These are phyloP conservation scores for Notarius lentiginosus DNA, from an alignment of 2,113 vertebrate species.

Conservation along the genomic window DNA sequence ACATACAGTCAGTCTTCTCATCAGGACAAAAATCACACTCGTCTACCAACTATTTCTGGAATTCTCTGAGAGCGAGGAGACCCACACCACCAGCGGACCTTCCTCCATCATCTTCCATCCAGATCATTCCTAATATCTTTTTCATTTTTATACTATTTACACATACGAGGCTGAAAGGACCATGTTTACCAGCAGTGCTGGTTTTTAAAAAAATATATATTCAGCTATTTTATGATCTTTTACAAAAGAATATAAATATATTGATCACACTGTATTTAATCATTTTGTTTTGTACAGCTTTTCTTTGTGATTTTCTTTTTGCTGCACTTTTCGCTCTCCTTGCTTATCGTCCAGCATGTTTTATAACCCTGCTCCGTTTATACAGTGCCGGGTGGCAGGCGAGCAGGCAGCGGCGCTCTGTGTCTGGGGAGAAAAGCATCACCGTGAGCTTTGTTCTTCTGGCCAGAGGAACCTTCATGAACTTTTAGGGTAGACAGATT, in stretches of 20 bases:
- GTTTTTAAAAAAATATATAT: constrained; percentile 26
- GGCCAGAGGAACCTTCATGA: constrained; percentile 27
- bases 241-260: constrained; percentile 71
- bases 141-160: constrained; percentile 13
- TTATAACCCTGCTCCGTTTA: neutral
- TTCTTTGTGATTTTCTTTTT: constrained; percentile 51
- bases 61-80: constrained; percentile 41
- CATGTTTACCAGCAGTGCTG: constrained; percentile 71
- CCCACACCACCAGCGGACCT: constrained; percentile 35
- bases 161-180: constrained; percentile 51
- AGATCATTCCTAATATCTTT: neutral
- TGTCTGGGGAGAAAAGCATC: neutral
- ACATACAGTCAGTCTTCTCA: constrained; percentile 50
- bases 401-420: neutral
- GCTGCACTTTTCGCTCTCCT: constrained; percentile 39
- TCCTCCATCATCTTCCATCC: constrained; percentile 9
- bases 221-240: constrained; percentile 55
- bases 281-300: constrained; percentile 68
- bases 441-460: constrained; percentile 32
- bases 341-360: neutral
- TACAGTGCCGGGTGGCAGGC: constrained; percentile 8
- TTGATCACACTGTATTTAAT: constrained; percentile 75
- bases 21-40: constrained; percentile 54
- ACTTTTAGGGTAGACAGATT: constrained; percentile 31
- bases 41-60: constrained; percentile 44